Evolutionary conservation across 2,113 vertebrate species (phyloP).

Genomic region (Gnathonemus longibarbis): DNA sequence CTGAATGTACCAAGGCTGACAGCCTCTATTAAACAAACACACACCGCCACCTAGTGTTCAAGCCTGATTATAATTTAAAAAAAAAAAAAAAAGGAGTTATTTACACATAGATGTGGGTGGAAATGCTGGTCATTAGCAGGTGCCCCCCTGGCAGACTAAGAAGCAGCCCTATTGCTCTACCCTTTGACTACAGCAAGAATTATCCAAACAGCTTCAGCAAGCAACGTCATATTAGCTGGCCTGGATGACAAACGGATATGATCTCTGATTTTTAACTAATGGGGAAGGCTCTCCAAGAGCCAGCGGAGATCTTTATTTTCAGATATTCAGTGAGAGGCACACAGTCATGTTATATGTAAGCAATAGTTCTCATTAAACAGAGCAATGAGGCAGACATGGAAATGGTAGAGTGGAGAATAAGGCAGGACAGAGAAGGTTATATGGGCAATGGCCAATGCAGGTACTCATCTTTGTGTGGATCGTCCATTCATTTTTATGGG

Average conservation of each 20-base stretch:
- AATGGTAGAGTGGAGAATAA: not conserved
- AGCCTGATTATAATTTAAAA: not conserved
- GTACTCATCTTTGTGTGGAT: not conserved
- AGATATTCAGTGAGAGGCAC: not conserved
- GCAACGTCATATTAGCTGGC: not conserved
- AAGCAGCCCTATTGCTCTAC: not conserved
- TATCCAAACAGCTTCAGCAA: not conserved
- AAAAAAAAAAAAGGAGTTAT: not conserved
- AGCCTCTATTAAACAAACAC: not conserved
- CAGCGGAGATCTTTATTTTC: not conserved
- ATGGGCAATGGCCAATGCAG: not conserved
- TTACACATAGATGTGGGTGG: not conserved
- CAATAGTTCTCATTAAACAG: not conserved
- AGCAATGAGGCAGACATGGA: not conserved
- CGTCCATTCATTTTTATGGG: too few species aligned
- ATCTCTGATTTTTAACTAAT: not conserved
- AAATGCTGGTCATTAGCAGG: not conserved
- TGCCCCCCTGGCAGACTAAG: not conserved
- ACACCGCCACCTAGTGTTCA: slow-evolving; percentile 25
- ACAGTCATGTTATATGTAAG: not conserved
- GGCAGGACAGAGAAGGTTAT: not conserved
- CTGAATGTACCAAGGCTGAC: not conserved
- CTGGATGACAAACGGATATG: not conserved
- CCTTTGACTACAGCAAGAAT: not conserved
- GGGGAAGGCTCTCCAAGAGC: not conserved